Evolutionary conservation across 2,113 vertebrate genomes (phyloP), one percentile per base, ranked within the genome.

Genomic region (Artemisiospiza belli): DNA sequence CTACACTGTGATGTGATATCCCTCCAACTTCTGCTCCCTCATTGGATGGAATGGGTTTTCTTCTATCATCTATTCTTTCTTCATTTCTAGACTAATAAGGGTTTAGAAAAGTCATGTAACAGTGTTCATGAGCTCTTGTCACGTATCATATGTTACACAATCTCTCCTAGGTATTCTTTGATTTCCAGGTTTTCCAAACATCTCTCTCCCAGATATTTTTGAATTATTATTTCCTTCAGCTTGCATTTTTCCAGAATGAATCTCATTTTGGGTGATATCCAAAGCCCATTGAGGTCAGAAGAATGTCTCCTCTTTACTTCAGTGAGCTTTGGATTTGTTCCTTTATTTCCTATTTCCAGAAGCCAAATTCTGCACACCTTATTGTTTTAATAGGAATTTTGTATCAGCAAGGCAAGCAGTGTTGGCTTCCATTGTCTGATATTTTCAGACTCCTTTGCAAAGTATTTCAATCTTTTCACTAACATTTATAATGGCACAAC

Each of bases 281-380:
- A 97, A 94, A 95, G 93, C 89, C 87, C 69, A 79, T 12, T 96
- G 94, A 95, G 94, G 94, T 97, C 87, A 94, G 81, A 95, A 95
- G 69, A 94, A 96, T 95, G 93, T 95, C 93, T 95, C 66, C 77
- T 94, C 39, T 96, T 95, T 93, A 94, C 89, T 97, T 89, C 87
- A 92, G 81, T 73, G 83, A 92, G 66, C 83, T 95, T 92, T 95
- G 94, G 83, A 91, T 91, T 95, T 94, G 23, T 82, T 95, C 49
- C 62, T 95, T 95, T 92, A 78, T 95, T 96, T 96, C 83, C 95
- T 87, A 84, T 69, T 89, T 72, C 37, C 81, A 91, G 83, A 69
- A 91, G 94, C 96, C 91, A 96, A 94, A 87, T 84, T 92, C 81
- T 92, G 93, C 66, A 55, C 95, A 97, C 94, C 95, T 96, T 94